Base-by-base conservation (phyloP, 2,888 invertebrate genomes). In the Epistrophe grossulariae region DNA sequence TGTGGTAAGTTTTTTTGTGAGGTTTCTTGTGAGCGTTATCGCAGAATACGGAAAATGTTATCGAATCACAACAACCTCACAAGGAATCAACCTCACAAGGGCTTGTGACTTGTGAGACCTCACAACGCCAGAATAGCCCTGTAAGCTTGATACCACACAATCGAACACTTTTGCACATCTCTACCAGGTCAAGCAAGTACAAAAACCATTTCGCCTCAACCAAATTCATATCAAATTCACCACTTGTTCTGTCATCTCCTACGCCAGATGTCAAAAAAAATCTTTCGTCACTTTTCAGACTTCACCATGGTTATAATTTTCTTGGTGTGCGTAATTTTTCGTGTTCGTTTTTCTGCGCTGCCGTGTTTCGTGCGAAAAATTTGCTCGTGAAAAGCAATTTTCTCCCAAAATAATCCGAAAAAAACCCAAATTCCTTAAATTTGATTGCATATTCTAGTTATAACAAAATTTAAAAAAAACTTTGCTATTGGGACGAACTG, bases 311-410 rank as follows among this genome's bases (percentile, higher is more conserved):
- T 57, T 17, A 66, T 17, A 66, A 28, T 68, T 68, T 82, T 24
- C 48, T 73, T 48, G 11, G 71, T 80, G 77, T 80, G 78, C 71
- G 73, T 85, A 70, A 40, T 70, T 79, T 55, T 82, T 77, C 55
- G 38, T 70, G 55, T 70, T 70, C 52, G 19, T 70, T 55, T 68
- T 79, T 79, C 82, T 87, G 87, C 87, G 82, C 82, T 87, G 87
- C 82, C 87, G 87, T 87, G 83, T 83, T 79, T 77, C 83, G 76
- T 87, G 87, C 87, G 64, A 83, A 87, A 76, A 77, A 66, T 43
- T 55, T 73, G 71, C 60, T 74, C 59, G 70, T 77, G 74, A 77
- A 83, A 83, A 83, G 60, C 83, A 45, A 76, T 87, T 82, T 82
- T 83, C 43, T 64, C 31, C 52, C 55, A 48, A 72, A 55, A 60